Base-by-base conservation (phyloP, 1,140 invertebrate species). In the Augochlora pura region DNA sequence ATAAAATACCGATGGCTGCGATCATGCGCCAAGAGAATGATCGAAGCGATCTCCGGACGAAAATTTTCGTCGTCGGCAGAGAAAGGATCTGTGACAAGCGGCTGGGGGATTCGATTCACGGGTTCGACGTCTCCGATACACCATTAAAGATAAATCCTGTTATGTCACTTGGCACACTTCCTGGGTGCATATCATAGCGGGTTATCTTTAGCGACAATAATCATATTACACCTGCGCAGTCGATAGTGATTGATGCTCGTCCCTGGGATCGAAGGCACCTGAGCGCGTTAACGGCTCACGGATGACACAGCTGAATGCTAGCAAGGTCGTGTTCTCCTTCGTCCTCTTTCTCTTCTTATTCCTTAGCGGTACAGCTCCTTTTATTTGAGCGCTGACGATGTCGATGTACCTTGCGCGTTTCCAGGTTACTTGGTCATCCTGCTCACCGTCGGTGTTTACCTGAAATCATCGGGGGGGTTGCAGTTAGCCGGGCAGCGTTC, bases 301-400 rank as follows among this genome's bases (percentile, higher is more conserved):
- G 90, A 93, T 93, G 92, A 93, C 91, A 90, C 89, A 92, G 92
- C 91, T 87, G 87, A 92, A 92, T 89, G 88, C 42, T 87, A 87
- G 87, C 89, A 91, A 92, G 89, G 91, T 90, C 89, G 90, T 71
- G 85, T 88, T 89, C 84, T 85, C 80, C 76, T 80, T 83, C 78
- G 54, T 83, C 72, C 83, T 86, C 60, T 42, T 81, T 67, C 84
- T 89, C 86, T 85, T 88, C 89, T 84, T 88, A 86, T 82, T 88
- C 90, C 87, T 89, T 91, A 92, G 90, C 89, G 89, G 88, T 91
- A 91, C 81, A 87, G 84, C 86, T 88, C 86, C 88, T 91, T 90
- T 88, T 84, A 86, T 90, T 86, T 79, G 86, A 88, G 82, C 85
- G 82, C 84, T 14, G 49, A 80, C 84, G 84, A 63, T 87, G 75